Evolutionary conservation across 2,888 invertebrate genomes (phyloP).

Genomic region (Caenorhabditis sulstoni): DNA sequence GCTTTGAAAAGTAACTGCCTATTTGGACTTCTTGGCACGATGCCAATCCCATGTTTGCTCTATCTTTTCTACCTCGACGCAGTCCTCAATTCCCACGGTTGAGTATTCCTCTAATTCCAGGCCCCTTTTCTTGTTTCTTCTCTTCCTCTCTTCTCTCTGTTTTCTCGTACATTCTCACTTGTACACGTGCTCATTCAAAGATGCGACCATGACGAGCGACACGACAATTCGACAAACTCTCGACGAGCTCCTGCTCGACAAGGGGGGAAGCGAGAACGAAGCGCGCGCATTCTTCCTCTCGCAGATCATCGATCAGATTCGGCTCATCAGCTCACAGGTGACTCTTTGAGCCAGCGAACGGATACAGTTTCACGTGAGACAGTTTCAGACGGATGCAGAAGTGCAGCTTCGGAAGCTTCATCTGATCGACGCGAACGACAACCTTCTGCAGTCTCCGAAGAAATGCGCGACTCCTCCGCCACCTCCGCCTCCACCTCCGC

Average conservation of each 20-base stretch:
- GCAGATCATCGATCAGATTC: constrained; percentile 36
- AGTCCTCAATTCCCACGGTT: neutral
- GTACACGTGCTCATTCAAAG: neutral
- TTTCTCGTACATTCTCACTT: constrained; percentile 2
- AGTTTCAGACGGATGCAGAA: constrained; percentile 52
- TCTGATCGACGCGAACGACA: constrained; percentile 50
- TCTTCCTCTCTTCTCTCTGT: neutral
- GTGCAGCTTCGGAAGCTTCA: constrained; percentile 43
- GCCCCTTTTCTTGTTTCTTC: neutral
- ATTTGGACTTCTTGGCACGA: too few species aligned
- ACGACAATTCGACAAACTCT: constrained; percentile 44
- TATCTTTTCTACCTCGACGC: too few species aligned
- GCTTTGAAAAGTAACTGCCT: too few species aligned
- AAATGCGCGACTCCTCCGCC: constrained; percentile 6
- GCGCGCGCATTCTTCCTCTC: constrained; percentile 43
- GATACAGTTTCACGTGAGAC: neutral
- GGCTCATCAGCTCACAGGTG: constrained; percentile 39
- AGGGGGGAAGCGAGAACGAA: constrained; percentile 31
- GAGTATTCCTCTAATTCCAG: neutral
- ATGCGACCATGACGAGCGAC: constrained; percentile 51
- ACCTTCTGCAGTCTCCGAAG: constrained; percentile 21
- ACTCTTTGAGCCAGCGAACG: neutral
- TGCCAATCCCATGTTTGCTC: too few species aligned
- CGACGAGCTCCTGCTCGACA: constrained; percentile 41
- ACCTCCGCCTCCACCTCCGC: constrained; percentile 18